Base-by-base conservation (phyloP, 1,140 invertebrate species). In the Rhagoletis zephyria region DNA sequence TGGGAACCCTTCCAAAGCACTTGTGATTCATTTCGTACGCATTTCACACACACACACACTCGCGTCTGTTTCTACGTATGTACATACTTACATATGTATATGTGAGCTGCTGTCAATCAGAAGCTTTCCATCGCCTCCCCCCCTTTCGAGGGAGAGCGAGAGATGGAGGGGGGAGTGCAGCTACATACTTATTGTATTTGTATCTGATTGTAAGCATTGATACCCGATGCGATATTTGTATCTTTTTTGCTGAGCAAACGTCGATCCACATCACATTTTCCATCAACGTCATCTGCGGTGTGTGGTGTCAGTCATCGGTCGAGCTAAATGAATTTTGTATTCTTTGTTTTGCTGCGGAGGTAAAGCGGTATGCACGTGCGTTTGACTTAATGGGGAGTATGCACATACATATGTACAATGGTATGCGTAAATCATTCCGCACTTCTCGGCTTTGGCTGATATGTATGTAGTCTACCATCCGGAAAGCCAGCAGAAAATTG, bases 241-340 rank as follows among this genome's bases (percentile, higher is more conserved):
- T 56, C 48, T 30, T 48, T 30, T 81, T 81, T 16, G 1, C 10
- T 16, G 3, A 14, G 7, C 9, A 19, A 14, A 56, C 74, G 16
- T 81, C 6, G 30, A 67, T 67, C 64, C 64, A 30, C n/a, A 19
- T 67, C 30, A 59, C n/a, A 81, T 3, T 56, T 19, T 56, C 48
- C 74, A 56, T 81, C 74, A 81, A 81, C 74, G 74, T 81, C 45
- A 81, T 19, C 19, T 56, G n/a, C 19, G 74, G 74, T 19, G 74
- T 19, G 9, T 81, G 16, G 48, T 81, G 74, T 81, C 74, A 81
- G 16, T 81, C 74, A 59, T 81, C 74, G 56, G 42, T 30, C 30
- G 14, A 19, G 74, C 48, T 81, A 56, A 81, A 81, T 81, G 48
- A 81, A 81, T 56, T 81, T 81, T 51, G 19, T 81, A 0, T 56